Evolutionary conservation across 2,113 vertebrate species (phyloP).

Genomic region (Micronycteris hirsuta): DNA sequence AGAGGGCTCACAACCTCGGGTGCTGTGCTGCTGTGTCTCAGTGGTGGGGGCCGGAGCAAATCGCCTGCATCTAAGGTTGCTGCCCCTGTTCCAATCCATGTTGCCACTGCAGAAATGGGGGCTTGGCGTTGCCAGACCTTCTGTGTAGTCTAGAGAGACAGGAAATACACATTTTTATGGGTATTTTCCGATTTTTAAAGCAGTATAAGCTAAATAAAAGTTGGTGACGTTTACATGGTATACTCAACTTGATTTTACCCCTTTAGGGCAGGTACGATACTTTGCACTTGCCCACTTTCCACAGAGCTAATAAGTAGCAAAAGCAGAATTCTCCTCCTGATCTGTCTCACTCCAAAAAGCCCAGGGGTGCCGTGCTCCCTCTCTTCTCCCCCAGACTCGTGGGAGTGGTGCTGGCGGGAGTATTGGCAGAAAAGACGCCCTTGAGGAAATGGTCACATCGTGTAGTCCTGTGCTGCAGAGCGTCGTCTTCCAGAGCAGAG

Average conservation of each 20-base stretch:
- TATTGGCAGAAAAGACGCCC: background rate
- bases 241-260: background rate
- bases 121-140: background rate
- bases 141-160: conserved; percentile 17
- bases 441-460: background rate
- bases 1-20: background rate
- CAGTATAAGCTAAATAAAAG: background rate
- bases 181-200: conserved; percentile 58
- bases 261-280: background rate
- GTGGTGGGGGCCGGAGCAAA: background rate
- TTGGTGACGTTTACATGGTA: background rate
- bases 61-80: background rate
- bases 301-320: background rate
- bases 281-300: background rate
- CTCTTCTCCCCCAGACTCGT: background rate
- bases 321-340: background rate
- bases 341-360: background rate
- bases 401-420: background rate
- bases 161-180: conserved; percentile 52
- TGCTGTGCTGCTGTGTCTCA: background rate
- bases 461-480: background rate
- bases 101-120: background rate
- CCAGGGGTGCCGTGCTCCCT: rapidly evolving
- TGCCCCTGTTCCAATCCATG: background rate
- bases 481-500: background rate